Evolutionary conservation across 2,113 vertebrate species (phyloP).

Genomic region (Pluvianellus socialis): DNA sequence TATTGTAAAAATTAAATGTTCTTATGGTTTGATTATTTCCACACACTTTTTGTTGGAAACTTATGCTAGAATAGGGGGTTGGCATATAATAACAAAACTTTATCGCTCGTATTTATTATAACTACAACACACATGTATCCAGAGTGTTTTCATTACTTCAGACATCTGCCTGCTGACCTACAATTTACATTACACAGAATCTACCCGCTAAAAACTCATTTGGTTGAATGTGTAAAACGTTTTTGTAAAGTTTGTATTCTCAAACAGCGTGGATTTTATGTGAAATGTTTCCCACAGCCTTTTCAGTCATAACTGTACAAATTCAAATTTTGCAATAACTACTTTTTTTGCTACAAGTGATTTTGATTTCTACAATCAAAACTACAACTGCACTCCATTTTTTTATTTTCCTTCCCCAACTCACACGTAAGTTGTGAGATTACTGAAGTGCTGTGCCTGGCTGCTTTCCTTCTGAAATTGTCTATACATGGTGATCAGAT

Average conservation of each 20-base stretch:
- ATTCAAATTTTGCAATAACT: not conserved
- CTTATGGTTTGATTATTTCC: not conserved
- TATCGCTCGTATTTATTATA: not conserved
- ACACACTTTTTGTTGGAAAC: conserved; percentile 10
- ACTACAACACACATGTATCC: not conserved
- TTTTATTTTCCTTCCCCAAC: not conserved
- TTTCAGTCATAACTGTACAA: not conserved
- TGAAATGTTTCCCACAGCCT: not conserved
- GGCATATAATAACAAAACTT: not conserved
- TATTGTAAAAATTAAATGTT: conserved; percentile 1
- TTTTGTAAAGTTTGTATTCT: not conserved
- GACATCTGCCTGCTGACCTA: not conserved
- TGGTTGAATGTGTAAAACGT: not conserved
- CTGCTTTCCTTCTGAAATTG: not conserved
- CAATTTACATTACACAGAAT: not conserved
- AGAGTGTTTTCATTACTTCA: conserved; percentile 28
- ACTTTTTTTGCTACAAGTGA: not conserved
- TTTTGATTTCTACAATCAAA: not conserved
- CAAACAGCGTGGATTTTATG: not conserved
- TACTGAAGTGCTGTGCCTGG: not conserved
- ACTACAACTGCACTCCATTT: too few relatives aligned
- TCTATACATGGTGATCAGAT: not conserved
- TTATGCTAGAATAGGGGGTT: not conserved
- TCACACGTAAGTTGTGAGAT: not conserved
- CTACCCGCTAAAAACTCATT: not conserved